These are phyloP conservation scores for Eunapius fragilis DNA, from an alignment of 37 sponge, comb jelly and placozoan species.

Conservation along the genomic window DNA sequence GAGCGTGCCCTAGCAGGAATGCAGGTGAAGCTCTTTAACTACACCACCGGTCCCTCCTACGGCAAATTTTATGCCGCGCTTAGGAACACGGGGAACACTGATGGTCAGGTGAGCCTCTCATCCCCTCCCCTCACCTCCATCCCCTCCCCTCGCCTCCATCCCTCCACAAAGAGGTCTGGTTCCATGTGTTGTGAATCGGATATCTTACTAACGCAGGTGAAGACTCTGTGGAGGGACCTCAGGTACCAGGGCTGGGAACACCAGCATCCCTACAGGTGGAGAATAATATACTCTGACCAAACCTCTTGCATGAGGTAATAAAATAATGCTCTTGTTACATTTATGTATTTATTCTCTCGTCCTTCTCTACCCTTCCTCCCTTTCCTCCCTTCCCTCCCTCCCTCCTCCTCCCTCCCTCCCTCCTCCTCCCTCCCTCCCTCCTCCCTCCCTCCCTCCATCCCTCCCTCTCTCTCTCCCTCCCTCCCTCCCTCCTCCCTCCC, in stretches of 20 bases:
- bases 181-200: not conserved
- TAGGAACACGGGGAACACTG: constrained; percentile 52
- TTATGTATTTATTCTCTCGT: too few species aligned
- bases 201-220: not conserved
- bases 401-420: too few species aligned
- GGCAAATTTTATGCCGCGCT: constrained; percentile 34
- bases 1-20: constrained; percentile 26
- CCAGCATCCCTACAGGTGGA: constrained; percentile 54
- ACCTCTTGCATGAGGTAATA: constrained; percentile 57
- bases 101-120: not conserved
- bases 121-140: too few species aligned
- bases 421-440: too few species aligned
- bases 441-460: too few species aligned
- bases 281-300: constrained; percentile 31
- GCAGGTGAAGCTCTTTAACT: constrained; percentile 58
- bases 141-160: too few species aligned
- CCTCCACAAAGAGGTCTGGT: not conserved
- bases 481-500: too few species aligned
- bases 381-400: too few species aligned
- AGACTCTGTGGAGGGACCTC: constrained; percentile 43
- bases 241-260: constrained; percentile 47
- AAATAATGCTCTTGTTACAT: too few species aligned
- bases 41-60: constrained; percentile 46
- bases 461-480: too few species aligned
- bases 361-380: too few species aligned